These are phyloP conservation scores for Sturmia bella DNA, from an alignment of 2,888 invertebrate genomes.

Conservation along the genomic window DNA sequence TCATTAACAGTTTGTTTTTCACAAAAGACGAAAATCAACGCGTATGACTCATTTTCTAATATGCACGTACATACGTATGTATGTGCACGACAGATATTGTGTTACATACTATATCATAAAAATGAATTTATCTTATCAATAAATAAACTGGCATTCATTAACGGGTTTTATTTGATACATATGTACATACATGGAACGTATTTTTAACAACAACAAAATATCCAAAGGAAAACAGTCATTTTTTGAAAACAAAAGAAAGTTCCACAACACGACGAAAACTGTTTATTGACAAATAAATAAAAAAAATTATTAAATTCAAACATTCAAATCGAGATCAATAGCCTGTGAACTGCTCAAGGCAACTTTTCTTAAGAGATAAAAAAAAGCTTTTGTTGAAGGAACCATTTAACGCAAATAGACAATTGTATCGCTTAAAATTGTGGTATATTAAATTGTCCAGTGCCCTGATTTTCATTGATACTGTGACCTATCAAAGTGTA, in stretches of 20 bases:
- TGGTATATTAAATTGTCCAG: no score
- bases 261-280: conserved; percentile 33
- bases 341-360: conserved; percentile 48
- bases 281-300: conserved; percentile 5
- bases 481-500: no score
- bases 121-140: conserved; percentile 47
- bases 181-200: conserved; percentile 13
- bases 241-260: conserved; percentile 2
- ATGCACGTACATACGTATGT: neutral
- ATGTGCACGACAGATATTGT: conserved; percentile 11
- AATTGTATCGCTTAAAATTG: no score
- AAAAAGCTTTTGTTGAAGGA: neutral
- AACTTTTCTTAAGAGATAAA: neutral
- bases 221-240: neutral
- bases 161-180: conserved; percentile 1
- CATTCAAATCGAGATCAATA: conserved; percentile 50
- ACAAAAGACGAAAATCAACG: neutral
- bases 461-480: no score
- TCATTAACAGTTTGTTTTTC: neutral
- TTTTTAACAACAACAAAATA: conserved; percentile 4
- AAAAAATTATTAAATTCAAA: neutral
- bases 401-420: no score
- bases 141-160: conserved; percentile 30
- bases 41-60: conserved; percentile 19
- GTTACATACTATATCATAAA: neutral